Evolutionary conservation across 1,140 invertebrate species (phyloP).

Genomic region (Drosophila repletoides): DNA sequence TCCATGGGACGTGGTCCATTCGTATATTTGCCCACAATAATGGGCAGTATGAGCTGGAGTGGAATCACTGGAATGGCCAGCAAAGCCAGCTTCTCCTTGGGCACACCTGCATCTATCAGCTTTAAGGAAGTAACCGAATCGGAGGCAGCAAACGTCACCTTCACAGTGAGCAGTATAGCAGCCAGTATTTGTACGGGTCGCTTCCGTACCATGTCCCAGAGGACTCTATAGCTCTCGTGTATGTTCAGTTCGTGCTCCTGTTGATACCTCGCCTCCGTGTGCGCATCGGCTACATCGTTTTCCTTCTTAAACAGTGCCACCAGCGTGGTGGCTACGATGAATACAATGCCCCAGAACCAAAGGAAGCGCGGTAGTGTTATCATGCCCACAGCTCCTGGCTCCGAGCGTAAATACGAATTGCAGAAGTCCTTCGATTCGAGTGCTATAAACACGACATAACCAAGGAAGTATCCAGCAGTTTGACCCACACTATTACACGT

Average conservation of each 20-base stretch:
- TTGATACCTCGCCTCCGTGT: slow-evolving; percentile 81
- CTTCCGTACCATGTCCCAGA: slow-evolving; percentile 93
- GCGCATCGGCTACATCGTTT: slow-evolving; percentile 82
- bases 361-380: slow-evolving; percentile 95
- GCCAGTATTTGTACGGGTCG: slow-evolving; percentile 91
- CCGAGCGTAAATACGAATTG: slow-evolving; percentile 93
- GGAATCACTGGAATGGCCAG: slow-evolving; percentile 96
- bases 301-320: slow-evolving; percentile 96
- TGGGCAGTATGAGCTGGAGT: slow-evolving; percentile 96
- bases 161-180: slow-evolving; percentile 93
- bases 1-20: slow-evolving; percentile 93
- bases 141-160: slow-evolving; percentile 97
- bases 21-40: slow-evolving; percentile 94
- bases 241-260: slow-evolving; percentile 86
- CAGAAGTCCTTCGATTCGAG: slow-evolving; percentile 98
- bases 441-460: slow-evolving; percentile 98
- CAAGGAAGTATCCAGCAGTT: slow-evolving; percentile 98
- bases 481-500: slow-evolving; percentile 99
- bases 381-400: slow-evolving; percentile 88
- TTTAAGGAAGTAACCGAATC: slow-evolving; percentile 98
- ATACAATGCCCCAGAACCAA: slow-evolving; percentile 97
- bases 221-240: slow-evolving; percentile 91
- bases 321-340: slow-evolving; percentile 94
- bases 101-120: slow-evolving; percentile 96
- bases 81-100: slow-evolving; percentile 96